phyloP scores from a whole-genome alignment of 2,797 vertebrate species.

The Channa striata region DNA sequence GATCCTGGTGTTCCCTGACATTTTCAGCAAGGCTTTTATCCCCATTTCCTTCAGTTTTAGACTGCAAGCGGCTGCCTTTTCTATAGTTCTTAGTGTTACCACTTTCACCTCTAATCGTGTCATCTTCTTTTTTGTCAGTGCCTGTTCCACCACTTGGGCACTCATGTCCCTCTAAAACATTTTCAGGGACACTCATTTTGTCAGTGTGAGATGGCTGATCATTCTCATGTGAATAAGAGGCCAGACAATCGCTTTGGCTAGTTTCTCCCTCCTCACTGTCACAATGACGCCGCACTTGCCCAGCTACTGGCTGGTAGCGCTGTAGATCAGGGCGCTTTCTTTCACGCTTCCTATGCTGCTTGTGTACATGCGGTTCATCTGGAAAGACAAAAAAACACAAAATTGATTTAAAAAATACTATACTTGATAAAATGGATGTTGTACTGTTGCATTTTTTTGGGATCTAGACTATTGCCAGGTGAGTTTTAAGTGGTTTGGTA shows the following conservation, averaged over 20 bases:
- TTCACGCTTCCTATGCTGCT: conserved; percentile 79
- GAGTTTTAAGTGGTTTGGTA: too few species aligned
- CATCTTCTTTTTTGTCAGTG: conserved; percentile 42
- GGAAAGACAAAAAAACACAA: conserved; percentile 14
- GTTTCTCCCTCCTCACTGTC: conserved; percentile 78
- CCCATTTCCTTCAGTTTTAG: conserved; percentile 49
- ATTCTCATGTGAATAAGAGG: conserved; percentile 39
- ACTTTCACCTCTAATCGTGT: conserved; percentile 57
- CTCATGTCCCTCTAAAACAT: conserved; percentile 30
- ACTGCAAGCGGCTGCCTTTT: conserved; percentile 34
- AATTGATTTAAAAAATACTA: not conserved
- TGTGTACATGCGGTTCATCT: conserved; percentile 73
- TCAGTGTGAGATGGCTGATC: conserved; percentile 35
- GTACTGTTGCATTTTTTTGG: too few species aligned
- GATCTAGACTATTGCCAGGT: too few species aligned
- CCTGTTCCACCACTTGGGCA: conserved; percentile 32
- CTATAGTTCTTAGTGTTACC: conserved; percentile 52
- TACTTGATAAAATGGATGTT: too few species aligned
- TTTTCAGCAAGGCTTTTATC: conserved; percentile 50
- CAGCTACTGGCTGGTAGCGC: conserved; percentile 83
- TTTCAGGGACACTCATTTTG: conserved; percentile 43
- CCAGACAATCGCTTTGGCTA: conserved; percentile 30
- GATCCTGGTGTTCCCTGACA: conserved; percentile 56
- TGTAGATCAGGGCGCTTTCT: conserved; percentile 83
- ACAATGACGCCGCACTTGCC: conserved; percentile 51